These are phyloP conservation scores for Cygnus buccinator DNA, from an alignment of 2,113 vertebrate genomes.

Conservation along the genomic window DNA sequence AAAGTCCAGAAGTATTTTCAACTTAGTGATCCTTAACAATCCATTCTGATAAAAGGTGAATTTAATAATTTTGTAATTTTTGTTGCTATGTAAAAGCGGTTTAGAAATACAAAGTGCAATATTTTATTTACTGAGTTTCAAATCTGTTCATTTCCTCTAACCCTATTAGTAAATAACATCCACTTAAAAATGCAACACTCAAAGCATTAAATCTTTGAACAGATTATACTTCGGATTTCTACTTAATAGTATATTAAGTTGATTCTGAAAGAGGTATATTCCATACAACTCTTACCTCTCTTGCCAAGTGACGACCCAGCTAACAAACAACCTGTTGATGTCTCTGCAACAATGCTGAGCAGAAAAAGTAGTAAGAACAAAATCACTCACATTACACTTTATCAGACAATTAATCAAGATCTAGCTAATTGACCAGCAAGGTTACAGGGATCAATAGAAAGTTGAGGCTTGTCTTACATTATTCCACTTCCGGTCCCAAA, in stretches of 20 bases:
- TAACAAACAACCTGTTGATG: conserved; percentile 93
- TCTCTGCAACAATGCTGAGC: conserved; percentile 89
- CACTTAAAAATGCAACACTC: neutral
- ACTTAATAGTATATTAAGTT: neutral
- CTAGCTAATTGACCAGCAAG: neutral
- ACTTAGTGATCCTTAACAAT: neutral
- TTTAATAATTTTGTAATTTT: neutral
- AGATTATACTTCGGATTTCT: neutral
- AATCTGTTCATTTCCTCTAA: neutral
- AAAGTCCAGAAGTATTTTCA: neutral
- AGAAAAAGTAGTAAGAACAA: neutral
- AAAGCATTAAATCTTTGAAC: neutral
- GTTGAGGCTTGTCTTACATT: conserved; percentile 82
- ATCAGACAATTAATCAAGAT: neutral
- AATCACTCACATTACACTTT: neutral
- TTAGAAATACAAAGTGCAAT: neutral
- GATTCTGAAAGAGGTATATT: neutral
- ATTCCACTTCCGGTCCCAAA: conserved; percentile 92
- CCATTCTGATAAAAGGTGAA: neutral
- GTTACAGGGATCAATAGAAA: neutral
- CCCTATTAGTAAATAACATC: neutral
- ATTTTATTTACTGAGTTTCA: neutral
- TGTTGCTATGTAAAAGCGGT: neutral
- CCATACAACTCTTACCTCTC: conserved; percentile 84
- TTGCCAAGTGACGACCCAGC: conserved; percentile 95